A percentile compares a stretch with the other conserved stretches of the same genome.
Conservation (phyloP, 2,113 vertebrate species). For the Falcunculus frontatus region DNA sequence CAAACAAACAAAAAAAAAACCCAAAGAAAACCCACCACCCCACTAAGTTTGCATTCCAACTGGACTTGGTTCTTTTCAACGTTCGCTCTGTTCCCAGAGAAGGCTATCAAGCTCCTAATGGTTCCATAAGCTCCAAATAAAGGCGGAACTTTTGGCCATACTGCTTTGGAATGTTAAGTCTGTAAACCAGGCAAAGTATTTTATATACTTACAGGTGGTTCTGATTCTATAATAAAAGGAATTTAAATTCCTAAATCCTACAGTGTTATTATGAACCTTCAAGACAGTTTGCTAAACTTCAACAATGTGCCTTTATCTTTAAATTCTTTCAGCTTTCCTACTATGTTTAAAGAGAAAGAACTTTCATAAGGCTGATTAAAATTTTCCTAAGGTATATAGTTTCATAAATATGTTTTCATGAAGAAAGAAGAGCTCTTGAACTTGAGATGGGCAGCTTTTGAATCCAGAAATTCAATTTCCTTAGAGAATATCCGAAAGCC, state of each 20-base stretch:
- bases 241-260: conserved; percentile 51
- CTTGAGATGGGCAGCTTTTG: conserved; percentile 44
- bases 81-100: background rate
- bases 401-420: conserved; percentile 37
- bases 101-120: background rate
- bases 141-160: background rate
- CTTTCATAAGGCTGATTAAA: conserved; percentile 44
- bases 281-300: background rate
- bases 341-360: conserved; percentile 9
- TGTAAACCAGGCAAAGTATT: conserved; percentile 22
- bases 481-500: conserved; percentile 53
- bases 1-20: background rate
- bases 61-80: background rate
- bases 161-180: conserved; percentile 47
- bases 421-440: conserved; percentile 52
- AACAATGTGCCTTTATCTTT: conserved; percentile 22
- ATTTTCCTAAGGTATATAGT: conserved; percentile 40
- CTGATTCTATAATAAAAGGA: conserved; percentile 38
- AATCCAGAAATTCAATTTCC: conserved; percentile 62
- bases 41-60: background rate
- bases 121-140: conserved; percentile 19
- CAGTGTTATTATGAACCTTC: background rate
- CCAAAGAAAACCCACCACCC: background rate
- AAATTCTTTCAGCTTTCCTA: conserved; percentile 11
- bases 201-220: conserved; percentile 17